phyloP scores from a whole-genome alignment of 2,797 vertebrate genomes.

The Falco concolor region DNA sequence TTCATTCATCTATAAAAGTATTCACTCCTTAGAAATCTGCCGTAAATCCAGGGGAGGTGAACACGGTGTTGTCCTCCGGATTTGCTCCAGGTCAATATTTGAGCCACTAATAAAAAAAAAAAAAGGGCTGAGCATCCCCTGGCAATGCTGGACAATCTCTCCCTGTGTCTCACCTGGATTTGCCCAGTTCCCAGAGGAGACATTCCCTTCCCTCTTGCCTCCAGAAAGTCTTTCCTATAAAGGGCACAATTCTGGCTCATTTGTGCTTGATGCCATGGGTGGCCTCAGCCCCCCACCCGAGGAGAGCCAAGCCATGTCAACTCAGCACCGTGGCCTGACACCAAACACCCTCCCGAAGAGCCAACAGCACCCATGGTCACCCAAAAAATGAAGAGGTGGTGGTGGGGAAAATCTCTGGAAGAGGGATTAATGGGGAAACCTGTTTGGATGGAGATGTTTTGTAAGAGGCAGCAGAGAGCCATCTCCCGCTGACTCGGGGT shows the following conservation, averaged over 20 bases:
- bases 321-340: fast-evolving
- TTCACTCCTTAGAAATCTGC: fast-evolving
- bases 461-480: conserved; percentile 28
- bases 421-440: conserved; percentile 1
- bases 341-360: neutral
- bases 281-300: neutral
- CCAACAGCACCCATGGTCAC: fast-evolving
- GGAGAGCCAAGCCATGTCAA: neutral
- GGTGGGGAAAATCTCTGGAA: fast-evolving
- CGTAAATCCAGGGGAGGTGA: neutral
- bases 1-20: neutral
- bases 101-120: neutral
- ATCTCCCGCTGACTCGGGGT: neutral
- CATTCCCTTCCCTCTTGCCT: neutral
- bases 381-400: neutral
- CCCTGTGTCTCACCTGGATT: neutral
- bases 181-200: neutral
- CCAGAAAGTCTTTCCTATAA: neutral
- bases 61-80: fast-evolving
- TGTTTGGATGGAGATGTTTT: conserved; percentile 19
- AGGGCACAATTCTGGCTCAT: neutral
- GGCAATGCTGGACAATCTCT: neutral
- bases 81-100: neutral
- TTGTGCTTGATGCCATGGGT: fast-evolving
- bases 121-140: neutral